phyloP scores from a whole-genome alignment of 1,140 invertebrate species.

The Caenorhabditis elegans region WBcel235 BX284602.5:5598001-5598500 shows the following conservation, averaged over 20 bases:
- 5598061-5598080: background rate
- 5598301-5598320: background rate
- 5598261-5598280: background rate
- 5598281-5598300: background rate
- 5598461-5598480: background rate
- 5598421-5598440: too few species aligned
- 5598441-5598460: background rate
- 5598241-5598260: background rate
- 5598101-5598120: background rate
- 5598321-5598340: background rate
- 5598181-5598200: background rate
- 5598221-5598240: background rate
- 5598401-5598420: background rate
- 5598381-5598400: background rate
- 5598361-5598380: background rate
- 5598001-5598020: background rate
- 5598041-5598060: background rate
- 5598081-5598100: background rate
- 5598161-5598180: background rate
- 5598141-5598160: too few species aligned
- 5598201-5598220: background rate
- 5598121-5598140: too few species aligned
- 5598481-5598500: background rate
- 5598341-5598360: background rate
- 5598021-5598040: slow-evolving; percentile 1